A percentile compares a stretch with the other conserved stretches of the same genome.
Conservation (phyloP, 1,140 invertebrate genomes). For the Goniozus legneri region DNA sequence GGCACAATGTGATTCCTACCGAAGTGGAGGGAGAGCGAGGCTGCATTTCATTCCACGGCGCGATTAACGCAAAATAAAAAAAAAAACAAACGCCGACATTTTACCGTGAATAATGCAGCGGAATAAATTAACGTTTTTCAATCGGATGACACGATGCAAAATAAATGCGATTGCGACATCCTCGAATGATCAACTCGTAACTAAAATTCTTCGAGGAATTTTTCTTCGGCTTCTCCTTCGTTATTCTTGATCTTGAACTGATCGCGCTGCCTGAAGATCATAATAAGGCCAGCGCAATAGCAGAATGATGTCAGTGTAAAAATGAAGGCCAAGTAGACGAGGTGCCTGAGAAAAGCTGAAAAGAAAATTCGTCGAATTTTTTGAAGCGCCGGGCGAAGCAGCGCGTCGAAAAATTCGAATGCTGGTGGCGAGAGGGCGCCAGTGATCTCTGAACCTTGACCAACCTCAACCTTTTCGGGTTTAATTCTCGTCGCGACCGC, state of each 20-base stretch:
- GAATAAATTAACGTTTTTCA: too few relatives aligned
- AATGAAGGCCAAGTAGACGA: slow-evolving; percentile 57
- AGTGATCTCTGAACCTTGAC: background rate
- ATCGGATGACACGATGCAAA: too few relatives aligned
- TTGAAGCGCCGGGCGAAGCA: background rate
- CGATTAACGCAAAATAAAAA: too few relatives aligned
- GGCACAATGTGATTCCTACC: too few relatives aligned
- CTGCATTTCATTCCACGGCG: too few relatives aligned
- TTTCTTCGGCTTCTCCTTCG: slow-evolving; percentile 10
- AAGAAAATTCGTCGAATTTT: slow-evolving; percentile 2
- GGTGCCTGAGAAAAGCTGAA: slow-evolving; percentile 55
- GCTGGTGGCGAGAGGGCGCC: background rate
- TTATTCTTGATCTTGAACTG: slow-evolving; percentile 22
- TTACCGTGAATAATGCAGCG: too few relatives aligned
- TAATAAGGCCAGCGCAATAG: slow-evolving; percentile 56
- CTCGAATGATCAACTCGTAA: too few relatives aligned
- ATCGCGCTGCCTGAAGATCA: slow-evolving; percentile 38
- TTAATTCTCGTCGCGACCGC: slow-evolving; percentile 6
- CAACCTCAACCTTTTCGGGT: background rate
- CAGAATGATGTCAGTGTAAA: slow-evolving; percentile 53
- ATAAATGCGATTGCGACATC: too few relatives aligned
- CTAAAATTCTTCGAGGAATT: too few relatives aligned
- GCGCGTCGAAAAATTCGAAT: background rate
- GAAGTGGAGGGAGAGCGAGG: too few relatives aligned
- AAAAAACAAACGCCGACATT: too few relatives aligned